phyloP scores from a whole-genome alignment of 2,888 invertebrate species.

The Andrena bucephala region DNA sequence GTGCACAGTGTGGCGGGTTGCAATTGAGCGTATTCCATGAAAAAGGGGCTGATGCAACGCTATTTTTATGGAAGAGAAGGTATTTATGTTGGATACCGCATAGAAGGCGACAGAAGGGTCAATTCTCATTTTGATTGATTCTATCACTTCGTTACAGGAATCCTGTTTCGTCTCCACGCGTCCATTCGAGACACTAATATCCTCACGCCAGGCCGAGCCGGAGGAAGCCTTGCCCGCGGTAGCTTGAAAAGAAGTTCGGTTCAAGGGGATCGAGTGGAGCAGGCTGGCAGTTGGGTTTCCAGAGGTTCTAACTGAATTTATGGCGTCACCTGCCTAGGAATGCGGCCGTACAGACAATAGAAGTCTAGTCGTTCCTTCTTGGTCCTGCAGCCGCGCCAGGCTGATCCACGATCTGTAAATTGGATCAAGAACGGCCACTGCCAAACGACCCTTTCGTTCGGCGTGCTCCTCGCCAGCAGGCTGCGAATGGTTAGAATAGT shows the following conservation, averaged over 20 bases:
- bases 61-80: too few species aligned
- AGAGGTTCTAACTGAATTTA: slow-evolving; percentile 52
- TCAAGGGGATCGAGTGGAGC: slow-evolving; percentile 14
- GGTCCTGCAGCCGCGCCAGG: neutral
- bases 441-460: slow-evolving; percentile 10
- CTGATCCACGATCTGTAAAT: slow-evolving; percentile 45
- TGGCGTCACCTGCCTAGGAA: slow-evolving; percentile 60
- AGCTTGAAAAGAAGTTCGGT: slow-evolving; percentile 6
- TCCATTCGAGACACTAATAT: neutral
- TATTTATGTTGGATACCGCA: neutral
- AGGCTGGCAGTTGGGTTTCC: slow-evolving; percentile 14
- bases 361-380: slow-evolving; percentile 12
- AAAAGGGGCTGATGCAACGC: too few species aligned
- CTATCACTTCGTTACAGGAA: neutral
- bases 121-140: neutral
- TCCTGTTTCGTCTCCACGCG: neutral
- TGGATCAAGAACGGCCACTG: slow-evolving; percentile 35
- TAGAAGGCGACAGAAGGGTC: neutral
- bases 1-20: too few species aligned
- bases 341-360: slow-evolving; percentile 44
- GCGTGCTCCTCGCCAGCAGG: neutral
- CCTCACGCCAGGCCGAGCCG: neutral
- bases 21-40: too few species aligned
- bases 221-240: neutral
- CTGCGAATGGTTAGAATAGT: neutral